A percentile compares a stretch with the other conserved stretches of the same genome.
These are phyloP conservation scores for Alsophila aescularia DNA, from an alignment of 2,888 invertebrate species.

Conservation along the genomic window DNA sequence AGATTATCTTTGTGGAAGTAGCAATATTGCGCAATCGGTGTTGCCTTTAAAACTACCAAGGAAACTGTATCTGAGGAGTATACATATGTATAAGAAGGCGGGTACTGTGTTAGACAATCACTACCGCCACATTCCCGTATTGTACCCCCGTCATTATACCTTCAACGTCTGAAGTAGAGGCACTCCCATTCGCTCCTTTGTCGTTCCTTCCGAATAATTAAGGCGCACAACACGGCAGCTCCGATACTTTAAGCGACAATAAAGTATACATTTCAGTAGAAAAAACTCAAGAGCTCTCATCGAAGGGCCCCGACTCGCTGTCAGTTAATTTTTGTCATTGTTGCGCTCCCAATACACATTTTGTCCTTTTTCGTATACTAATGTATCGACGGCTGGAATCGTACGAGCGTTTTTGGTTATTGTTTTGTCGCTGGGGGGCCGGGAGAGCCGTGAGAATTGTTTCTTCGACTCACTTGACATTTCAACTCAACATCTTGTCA, in stretches of 20 bases:
- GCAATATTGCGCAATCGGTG: constrained; percentile 6
- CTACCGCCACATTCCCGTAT: constrained; percentile 67
- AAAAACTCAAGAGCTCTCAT: constrained; percentile 66
- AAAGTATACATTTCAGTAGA: constrained; percentile 79
- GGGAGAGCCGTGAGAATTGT: constrained; percentile 76
- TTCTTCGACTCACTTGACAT: constrained; percentile 46
- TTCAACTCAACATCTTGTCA: constrained; percentile 47
- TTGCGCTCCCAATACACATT: constrained; percentile 55
- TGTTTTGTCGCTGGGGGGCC: constrained; percentile 62
- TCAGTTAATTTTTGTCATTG: constrained; percentile 79
- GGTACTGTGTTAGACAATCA: constrained; percentile 61
- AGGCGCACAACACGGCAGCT: constrained; percentile 62
- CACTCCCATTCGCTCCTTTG: constrained; percentile 75
- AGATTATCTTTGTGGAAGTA: constrained; percentile 1
- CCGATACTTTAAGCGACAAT: constrained; percentile 59
- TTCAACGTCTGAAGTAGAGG: constrained; percentile 67
- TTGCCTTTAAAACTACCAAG: constrained; percentile 2
- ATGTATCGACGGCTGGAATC: constrained; percentile 54
- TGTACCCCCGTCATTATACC: constrained; percentile 71
- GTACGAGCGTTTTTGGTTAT: constrained; percentile 57
- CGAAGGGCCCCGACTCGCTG: constrained; percentile 59
- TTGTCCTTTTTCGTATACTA: constrained; percentile 61
- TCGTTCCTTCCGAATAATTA: constrained; percentile 82
- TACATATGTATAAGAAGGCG: constrained; percentile 81
- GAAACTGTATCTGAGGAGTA: constrained; percentile 49